Evolutionary conservation across 2,888 invertebrate species (phyloP).

Genomic region (Steinernema hermaphroditum): DNA sequence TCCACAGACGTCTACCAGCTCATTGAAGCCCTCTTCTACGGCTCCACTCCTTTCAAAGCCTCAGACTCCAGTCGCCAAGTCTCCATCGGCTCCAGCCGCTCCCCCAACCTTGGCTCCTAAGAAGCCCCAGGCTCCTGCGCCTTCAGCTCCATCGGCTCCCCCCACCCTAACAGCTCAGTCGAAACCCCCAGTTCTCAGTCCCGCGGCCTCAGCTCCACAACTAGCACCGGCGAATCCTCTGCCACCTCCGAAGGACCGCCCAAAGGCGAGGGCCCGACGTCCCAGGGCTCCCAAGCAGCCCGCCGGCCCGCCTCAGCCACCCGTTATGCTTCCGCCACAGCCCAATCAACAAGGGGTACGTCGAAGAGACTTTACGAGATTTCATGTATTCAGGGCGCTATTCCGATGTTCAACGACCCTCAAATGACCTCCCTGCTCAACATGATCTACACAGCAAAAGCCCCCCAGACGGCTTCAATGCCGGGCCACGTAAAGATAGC

Average conservation of each 20-base stretch:
- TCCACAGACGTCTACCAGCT: too few relatives aligned
- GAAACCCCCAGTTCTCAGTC: too few relatives aligned
- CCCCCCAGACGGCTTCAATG: neutral
- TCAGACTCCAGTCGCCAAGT: too few relatives aligned
- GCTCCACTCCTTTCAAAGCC: too few relatives aligned
- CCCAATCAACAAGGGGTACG: neutral
- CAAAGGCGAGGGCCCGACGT: neutral
- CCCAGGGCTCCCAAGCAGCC: neutral
- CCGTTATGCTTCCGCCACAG: neutral
- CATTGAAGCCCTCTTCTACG: too few relatives aligned
- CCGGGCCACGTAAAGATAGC: conserved; percentile 16
- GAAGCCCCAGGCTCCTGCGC: too few relatives aligned
- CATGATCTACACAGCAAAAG: neutral
- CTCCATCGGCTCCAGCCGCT: too few relatives aligned
- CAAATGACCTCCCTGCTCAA: neutral
- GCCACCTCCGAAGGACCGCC: neutral
- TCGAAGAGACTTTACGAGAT: neutral
- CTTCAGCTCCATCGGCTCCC: too few relatives aligned
- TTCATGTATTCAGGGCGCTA: neutral
- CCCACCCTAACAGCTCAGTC: too few relatives aligned
- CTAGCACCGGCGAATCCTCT: too few relatives aligned
- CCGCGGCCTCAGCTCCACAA: too few relatives aligned
- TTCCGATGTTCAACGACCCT: neutral
- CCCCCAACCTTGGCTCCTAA: too few relatives aligned
- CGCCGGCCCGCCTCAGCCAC: neutral